These are phyloP conservation scores for Strongylocentrotus purpuratus DNA, from an alignment of 35 echinoderm and acorn worm species.

Conservation along the genomic window DNA sequence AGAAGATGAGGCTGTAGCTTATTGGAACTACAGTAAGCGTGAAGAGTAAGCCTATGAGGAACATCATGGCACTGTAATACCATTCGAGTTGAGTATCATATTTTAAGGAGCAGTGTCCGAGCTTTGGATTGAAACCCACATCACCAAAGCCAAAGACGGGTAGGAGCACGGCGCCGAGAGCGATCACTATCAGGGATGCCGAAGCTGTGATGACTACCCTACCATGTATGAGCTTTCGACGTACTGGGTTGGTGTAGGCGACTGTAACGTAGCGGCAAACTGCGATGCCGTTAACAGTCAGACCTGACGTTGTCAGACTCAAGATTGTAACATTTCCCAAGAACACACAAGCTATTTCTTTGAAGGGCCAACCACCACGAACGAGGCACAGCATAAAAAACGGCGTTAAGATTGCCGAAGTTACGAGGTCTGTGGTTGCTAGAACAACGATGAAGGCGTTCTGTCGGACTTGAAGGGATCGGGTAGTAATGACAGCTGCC, in stretches of 20 bases:
- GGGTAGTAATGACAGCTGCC: slow-evolving; percentile 60
- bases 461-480: slow-evolving; percentile 46
- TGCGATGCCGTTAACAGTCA: slow-evolving; percentile 59
- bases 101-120: slow-evolving; percentile 65
- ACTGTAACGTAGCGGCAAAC: slow-evolving; percentile 60
- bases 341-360: slow-evolving; percentile 29
- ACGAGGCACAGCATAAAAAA: slow-evolving; percentile 55
- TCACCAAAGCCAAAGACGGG: slow-evolving; percentile 52
- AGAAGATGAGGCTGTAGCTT: slow-evolving; percentile 64
- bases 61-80: slow-evolving; percentile 60
- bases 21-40: slow-evolving; percentile 43
- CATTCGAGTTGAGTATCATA: slow-evolving; percentile 52
- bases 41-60: slow-evolving; percentile 51
- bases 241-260: slow-evolving; percentile 52
- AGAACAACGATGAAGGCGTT: slow-evolving; percentile 68
- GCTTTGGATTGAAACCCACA: slow-evolving; percentile 52
- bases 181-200: not conserved
- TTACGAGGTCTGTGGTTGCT: slow-evolving; percentile 55
- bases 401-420: slow-evolving; percentile 22
- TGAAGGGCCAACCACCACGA: slow-evolving; percentile 59
- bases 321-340: slow-evolving; percentile 59
- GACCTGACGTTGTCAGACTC: slow-evolving; percentile 53
- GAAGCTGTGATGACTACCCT: not conserved
- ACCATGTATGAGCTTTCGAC: slow-evolving; percentile 38
- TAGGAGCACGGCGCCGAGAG: slow-evolving; percentile 17